These are phyloP conservation scores for Cairina moschata DNA, from an alignment of 2,113 vertebrate genomes.

Conservation along the genomic window DNA sequence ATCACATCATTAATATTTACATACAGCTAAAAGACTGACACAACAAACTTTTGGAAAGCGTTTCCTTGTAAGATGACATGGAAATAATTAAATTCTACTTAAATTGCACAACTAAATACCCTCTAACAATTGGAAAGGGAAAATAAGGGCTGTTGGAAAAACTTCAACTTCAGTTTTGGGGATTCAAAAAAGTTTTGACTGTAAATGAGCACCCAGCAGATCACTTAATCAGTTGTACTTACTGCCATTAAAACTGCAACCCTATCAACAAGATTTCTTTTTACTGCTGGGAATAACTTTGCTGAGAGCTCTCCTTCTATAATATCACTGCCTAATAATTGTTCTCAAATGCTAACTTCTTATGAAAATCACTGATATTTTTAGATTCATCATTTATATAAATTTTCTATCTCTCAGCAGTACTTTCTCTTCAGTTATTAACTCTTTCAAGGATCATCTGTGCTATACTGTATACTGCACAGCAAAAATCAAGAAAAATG, in stretches of 20 bases:
- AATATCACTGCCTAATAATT: neutral
- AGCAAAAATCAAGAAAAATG: neutral
- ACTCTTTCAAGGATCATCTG: neutral
- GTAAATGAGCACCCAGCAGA: neutral
- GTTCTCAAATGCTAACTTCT: conserved; percentile 3
- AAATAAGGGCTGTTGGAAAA: neutral
- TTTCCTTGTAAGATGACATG: neutral
- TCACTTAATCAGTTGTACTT: neutral
- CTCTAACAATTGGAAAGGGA: neutral
- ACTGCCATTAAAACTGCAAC: neutral
- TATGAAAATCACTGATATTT: conserved; percentile 23
- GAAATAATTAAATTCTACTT: neutral
- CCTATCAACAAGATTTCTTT: neutral
- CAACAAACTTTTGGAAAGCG: neutral
- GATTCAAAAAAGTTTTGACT: neutral
- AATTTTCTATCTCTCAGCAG: neutral
- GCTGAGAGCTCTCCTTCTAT: neutral
- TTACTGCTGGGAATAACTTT: neutral
- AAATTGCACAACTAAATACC: neutral
- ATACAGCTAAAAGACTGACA: neutral
- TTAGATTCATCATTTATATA: conserved; percentile 13
- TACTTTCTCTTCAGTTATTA: neutral
- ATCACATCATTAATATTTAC: neutral
- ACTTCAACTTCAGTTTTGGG: neutral
- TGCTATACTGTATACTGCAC: rapidly evolving